A percentile compares a stretch with the other conserved stretches of the same genome.
Conservation (phyloP, 1,140 invertebrate species). For the Megathymus violae region DNA sequence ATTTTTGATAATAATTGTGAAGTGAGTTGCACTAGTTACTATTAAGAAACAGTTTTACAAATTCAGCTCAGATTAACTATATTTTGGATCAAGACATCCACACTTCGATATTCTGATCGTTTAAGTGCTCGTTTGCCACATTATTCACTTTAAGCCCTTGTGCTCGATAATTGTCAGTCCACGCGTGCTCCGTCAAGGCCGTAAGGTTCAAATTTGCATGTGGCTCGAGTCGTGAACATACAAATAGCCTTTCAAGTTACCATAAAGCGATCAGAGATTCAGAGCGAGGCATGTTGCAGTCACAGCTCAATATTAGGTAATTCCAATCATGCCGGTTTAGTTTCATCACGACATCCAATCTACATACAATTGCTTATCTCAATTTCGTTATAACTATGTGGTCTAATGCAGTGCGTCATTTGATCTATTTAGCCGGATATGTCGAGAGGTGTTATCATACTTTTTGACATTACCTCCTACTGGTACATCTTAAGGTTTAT, state of each 20-base stretch:
- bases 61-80: constrained; percentile 6
- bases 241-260: constrained; percentile 50
- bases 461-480: no score
- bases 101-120: constrained; percentile 22
- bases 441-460: neutral
- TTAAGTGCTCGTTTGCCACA: constrained; percentile 23
- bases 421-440: constrained; percentile 19
- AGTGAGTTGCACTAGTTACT: constrained; percentile 1
- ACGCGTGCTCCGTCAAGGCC: constrained; percentile 49
- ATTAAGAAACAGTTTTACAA: neutral
- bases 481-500: no score
- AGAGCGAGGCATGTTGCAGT: constrained; percentile 48
- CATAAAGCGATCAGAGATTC: constrained; percentile 57
- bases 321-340: constrained; percentile 60
- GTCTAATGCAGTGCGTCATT: constrained; percentile 28
- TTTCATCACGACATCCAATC: constrained; percentile 52
- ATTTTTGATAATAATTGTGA: constrained; percentile 10
- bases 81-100: constrained; percentile 24
- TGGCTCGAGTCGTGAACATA: constrained; percentile 47
- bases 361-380: constrained; percentile 52
- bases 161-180: constrained; percentile 53
- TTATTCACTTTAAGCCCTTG: constrained; percentile 42
- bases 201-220: constrained; percentile 60
- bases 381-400: constrained; percentile 24
- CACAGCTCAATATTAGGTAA: constrained; percentile 61